Conservation (phyloP, 2,888 invertebrate genomes). For the Acanthosepion lycidas region DNA sequence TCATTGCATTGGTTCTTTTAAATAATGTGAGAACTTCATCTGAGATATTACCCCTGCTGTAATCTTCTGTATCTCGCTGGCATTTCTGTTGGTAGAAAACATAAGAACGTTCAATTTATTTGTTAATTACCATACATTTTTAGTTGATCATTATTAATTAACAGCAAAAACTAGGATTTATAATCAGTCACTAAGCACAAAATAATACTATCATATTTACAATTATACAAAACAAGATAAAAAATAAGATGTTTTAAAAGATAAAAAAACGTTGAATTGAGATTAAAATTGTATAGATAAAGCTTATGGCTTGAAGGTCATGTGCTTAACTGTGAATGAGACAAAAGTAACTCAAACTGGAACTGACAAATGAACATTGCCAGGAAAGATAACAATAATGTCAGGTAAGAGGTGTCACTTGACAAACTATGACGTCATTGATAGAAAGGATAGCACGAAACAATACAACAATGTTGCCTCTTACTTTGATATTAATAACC, state of each 20-base stretch:
- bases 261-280: neutral
- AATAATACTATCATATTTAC: too few relatives aligned
- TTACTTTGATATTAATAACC: neutral
- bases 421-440: neutral
- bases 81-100: too few relatives aligned
- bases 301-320: neutral
- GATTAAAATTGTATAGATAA: neutral
- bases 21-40: too few relatives aligned
- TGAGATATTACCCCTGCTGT: too few relatives aligned
- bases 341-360: conserved; percentile 13
- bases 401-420: neutral
- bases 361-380: neutral
- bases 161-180: too few relatives aligned
- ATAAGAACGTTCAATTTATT: too few relatives aligned
- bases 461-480: neutral
- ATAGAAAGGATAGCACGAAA: neutral
- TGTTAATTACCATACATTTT: too few relatives aligned
- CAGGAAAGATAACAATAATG: conserved; percentile 15
- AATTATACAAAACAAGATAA: neutral
- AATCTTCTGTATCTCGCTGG: too few relatives aligned
- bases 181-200: neutral
- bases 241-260: neutral
- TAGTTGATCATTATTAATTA: too few relatives aligned
- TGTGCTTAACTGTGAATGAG: neutral
- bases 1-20: too few relatives aligned